phyloP scores from a whole-genome alignment of 37 sponge, comb jelly and placozoan genomes.

The Crambe crambe region DNA sequence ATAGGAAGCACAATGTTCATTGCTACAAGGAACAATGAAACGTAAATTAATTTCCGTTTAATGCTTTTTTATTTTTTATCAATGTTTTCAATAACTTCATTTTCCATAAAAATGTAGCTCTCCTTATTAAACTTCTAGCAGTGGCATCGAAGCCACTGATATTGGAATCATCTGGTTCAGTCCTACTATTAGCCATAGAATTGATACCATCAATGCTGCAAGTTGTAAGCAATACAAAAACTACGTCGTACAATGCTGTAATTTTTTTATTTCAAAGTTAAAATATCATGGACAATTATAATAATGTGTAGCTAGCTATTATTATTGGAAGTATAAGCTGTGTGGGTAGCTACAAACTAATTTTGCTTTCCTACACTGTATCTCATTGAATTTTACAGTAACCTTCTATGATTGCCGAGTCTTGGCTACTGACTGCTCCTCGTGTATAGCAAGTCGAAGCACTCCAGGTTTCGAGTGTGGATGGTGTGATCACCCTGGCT shows the following conservation, averaged over 20 bases:
- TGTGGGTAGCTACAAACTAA: no score
- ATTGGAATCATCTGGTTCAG: no score
- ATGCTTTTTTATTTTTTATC: not conserved
- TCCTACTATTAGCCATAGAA: not conserved
- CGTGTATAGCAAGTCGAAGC: no score
- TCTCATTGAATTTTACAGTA: not conserved
- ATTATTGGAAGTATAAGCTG: no score
- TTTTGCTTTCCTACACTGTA: not conserved
- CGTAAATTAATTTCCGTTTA: not conserved
- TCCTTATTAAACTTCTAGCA: not conserved
- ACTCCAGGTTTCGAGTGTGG: no score
- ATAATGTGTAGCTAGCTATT: no score
- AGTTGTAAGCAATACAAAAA: not conserved
- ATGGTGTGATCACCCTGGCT: no score
- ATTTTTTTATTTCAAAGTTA: not conserved
- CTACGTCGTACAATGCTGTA: not conserved
- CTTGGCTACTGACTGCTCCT: no score
- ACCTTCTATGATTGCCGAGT: conserved; percentile 53
- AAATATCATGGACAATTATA: no score
- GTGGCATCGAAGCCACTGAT: not conserved
- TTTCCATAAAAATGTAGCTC: not conserved
- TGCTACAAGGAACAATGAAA: conserved; percentile 14
- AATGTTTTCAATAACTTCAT: not conserved
- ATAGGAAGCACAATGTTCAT: no score
- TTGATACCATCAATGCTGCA: no score